Evolutionary conservation across 2,113 vertebrate species (phyloP), one percentile per base, ranked within the genome.

Genomic region (Psittacula cyanocephala): DNA sequence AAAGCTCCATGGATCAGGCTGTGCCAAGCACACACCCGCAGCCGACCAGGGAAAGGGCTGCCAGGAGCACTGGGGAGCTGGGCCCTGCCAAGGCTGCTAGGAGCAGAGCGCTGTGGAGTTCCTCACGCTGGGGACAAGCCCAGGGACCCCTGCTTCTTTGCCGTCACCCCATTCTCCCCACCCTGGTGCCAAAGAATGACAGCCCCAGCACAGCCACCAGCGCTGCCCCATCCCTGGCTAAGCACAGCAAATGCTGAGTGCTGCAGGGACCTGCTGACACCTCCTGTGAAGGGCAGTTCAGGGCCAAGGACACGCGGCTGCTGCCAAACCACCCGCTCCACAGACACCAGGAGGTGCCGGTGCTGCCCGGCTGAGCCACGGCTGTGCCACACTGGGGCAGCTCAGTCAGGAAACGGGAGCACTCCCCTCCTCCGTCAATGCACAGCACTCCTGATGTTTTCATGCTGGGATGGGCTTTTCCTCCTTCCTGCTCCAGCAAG

Each of bases 351-450:
- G 28, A 44, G 62, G 28, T 0, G 2, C 64, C 43, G 68, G 79
- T 57, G 75, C 69, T 0, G 0, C 44, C 33, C 0, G 0, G 7
- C 49, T 37, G 76, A 65, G 70, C 41, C 0, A 0, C 28, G 62
- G 55, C 80, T 6, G 0, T 3, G 60, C 25, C 0, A 0, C 3
- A 0, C 62, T 31, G 39, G 33, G 57, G 50, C 86, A 71, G 50
- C 49, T 60, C 4, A 0, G 52, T 25, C 0, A 1, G 17, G 69
- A 86, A 15, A 37, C 2, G 3, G 62, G 80, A 74, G 27, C 55
- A 37, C 19, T 81, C 13, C 31, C 53, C 49, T 57, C 33, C 71
- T 64, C 41, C 20, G 33, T 13, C 39, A 55, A 13, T 3, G 1
- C 64, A 35, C 6, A 63, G 49, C 25, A n/a, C 25, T 37, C 46